Base-by-base conservation (phyloP, 2,888 invertebrate species). In the Brachyptera risi region DNA sequence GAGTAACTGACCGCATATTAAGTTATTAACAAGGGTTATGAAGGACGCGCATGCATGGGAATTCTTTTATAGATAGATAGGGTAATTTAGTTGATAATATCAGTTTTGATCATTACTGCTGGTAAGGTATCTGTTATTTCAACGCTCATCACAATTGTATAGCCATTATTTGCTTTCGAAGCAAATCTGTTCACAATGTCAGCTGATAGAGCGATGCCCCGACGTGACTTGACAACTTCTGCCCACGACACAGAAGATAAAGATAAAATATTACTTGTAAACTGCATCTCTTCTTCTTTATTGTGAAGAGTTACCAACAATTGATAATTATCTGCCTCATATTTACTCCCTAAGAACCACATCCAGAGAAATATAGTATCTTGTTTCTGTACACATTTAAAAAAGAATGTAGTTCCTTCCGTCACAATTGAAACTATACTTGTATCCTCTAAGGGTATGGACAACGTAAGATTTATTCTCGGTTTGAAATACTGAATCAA, bases 401-500 rank as follows among this genome's bases (percentile, higher is more conserved):
- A 60, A 61, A 74, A 73, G 66, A 74, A 75, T 19, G 67, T 65
- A 38, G 69, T 67, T n/a, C 66, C 65, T 26, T 69, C 68, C 26
- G 61, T 62, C 26, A 66, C 68, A 21, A 75, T 66, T 69, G 58
- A 35, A 26, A 64, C 13, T 3, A 64, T 31, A 11, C 59, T 65
- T n/a, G 63, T 65, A 37, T 70, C 65, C 38, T 68, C 65, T 24
- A 68, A 63, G 5, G 71, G 59, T 62, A 69, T 68, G 37, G 65
- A 68, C 21, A 72, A 66, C n/a, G 65, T 64, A 47, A 73, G 63
- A 60, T 66, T 66, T 2, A 74, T 56, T 50, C 69, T 69, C 2
- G 71, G 62, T 38, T 69, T 72, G 60, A 74, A 75, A 62, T 73
- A 75, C 62, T 75, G 75, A 13, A 73, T 65, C 9, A 75, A 64